phyloP scores from a whole-genome alignment of 2,888 invertebrate species.

The Mechanitis mazaeus region DNA sequence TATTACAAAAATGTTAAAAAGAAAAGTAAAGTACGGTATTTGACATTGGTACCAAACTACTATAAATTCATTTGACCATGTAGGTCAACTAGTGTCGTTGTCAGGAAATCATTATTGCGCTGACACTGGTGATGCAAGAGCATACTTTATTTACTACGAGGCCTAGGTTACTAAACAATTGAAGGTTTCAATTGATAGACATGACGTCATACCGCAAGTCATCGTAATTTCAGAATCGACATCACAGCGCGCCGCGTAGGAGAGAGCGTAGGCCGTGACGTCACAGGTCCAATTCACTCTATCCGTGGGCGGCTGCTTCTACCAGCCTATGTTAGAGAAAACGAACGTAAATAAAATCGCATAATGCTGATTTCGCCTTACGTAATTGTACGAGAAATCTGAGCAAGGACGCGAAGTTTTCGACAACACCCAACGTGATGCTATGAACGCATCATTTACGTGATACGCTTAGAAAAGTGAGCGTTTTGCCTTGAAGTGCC shows the following conservation, averaged over 20 bases:
- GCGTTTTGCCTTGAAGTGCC: conserved; percentile 69
- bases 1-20: too few species aligned
- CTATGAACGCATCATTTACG: conserved; percentile 68
- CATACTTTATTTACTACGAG: conserved; percentile 22
- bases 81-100: conserved; percentile 47
- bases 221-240: conserved; percentile 51
- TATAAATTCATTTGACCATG: conserved; percentile 45
- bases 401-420: conserved; percentile 63
- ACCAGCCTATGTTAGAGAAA: conserved; percentile 41
- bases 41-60: conserved; percentile 21
- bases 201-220: conserved; percentile 52
- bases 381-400: conserved; percentile 71
- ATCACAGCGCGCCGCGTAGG: conserved; percentile 52
- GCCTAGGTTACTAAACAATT: conserved; percentile 33
- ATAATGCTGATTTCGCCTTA: conserved; percentile 41
- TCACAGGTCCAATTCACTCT: conserved; percentile 59
- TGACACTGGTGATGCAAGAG: conserved; percentile 46
- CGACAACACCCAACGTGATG: conserved; percentile 61
- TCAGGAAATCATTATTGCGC: conserved; percentile 50
- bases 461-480: conserved; percentile 70
- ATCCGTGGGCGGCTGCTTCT: conserved; percentile 36
- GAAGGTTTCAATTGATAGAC: conserved; percentile 41
- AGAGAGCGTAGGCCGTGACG: conserved; percentile 64
- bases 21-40: conserved; percentile 1
- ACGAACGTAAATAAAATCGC: conserved; percentile 55